Evolutionary conservation across 2,888 invertebrate species (phyloP), one percentile per base, ranked within the genome.

Genomic region (Microplitis manilae): DNA sequence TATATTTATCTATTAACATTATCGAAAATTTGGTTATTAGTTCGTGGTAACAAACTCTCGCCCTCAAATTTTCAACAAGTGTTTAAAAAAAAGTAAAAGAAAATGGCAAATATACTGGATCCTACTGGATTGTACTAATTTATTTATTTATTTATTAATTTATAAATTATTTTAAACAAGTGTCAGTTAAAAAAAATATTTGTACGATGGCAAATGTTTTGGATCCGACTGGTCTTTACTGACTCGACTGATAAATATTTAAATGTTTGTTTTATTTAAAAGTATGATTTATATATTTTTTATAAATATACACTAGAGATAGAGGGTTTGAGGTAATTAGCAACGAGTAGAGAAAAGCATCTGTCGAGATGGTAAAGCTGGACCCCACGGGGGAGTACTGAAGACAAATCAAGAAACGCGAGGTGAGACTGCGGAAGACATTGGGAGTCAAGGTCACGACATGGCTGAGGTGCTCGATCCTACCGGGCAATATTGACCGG

Each of bases 341-440:
- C 30, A 4, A 30, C 2, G 4, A 30, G 2, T 4, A 30, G 30
- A 30, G 30, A 30, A 30, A 30, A 30, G 2, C 30, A 30, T 30
- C 30, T 30, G 30, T 30, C 30, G 30, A 30, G 78, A 79, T 79
- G 78, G 86, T 83, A 81, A 75, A 77, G 75, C 86, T 90, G 76
- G 89, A 89, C 83, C 88, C 89, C 69, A 89, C 88, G 68, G 88
- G 88, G 70, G 88, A 88, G 81, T 88, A 88, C 81, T 88, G 83
- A 87, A 81, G 73, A 77, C 75, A n/a, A 40, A 40, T 72, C 68
- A 30, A 50, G 76, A 79, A 41, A 68, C 15, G 65, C 77, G 81
- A 39, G 62, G 62, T 50, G 73, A 61, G 80, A 70, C 68, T 77
- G 80, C 83, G 81, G 81, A 81, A 82, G 80, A 67, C 59, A 69